Percentiles rank a stretch among this genome's conserved stretches.
Evolutionary conservation across 2,113 vertebrate genomes (phyloP).

Genomic region (Propithecus coquereli): DNA sequence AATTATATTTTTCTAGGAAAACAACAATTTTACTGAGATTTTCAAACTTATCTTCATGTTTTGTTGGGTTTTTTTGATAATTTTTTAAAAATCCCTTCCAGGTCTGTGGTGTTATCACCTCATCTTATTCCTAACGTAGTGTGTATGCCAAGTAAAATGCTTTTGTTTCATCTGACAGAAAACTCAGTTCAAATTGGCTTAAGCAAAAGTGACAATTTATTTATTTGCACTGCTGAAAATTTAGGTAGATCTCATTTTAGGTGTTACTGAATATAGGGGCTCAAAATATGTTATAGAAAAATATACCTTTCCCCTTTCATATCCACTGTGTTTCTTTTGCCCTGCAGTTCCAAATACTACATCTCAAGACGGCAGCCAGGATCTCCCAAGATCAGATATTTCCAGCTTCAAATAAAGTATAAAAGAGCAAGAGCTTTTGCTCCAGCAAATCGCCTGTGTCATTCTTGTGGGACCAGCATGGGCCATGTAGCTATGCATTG

Average conservation of each 20-base stretch:
- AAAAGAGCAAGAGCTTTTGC: not conserved
- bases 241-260: not conserved
- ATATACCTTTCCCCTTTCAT: not conserved
- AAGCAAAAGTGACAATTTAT: not conserved
- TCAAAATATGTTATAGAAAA: not conserved
- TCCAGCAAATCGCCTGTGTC: not conserved
- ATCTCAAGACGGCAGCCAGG: not conserved
- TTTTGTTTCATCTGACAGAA: conserved; percentile 21
- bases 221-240: not conserved
- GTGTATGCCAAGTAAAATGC: not conserved
- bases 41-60: not conserved
- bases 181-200: not conserved
- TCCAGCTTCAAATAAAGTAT: not conserved
- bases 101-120: not conserved
- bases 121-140: not conserved
- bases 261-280: not conserved
- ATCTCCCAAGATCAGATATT: not conserved
- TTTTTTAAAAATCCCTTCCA: not conserved
- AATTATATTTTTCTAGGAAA: not conserved
- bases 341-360: not conserved
- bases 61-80: not conserved
- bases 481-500: fast-evolving
- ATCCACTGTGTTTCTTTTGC: not conserved
- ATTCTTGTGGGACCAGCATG: not conserved
- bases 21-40: not conserved